These are phyloP conservation scores for Gnathonemus longibarbis DNA, from an alignment of 2,113 vertebrate genomes.

Conservation along the genomic window DNA sequence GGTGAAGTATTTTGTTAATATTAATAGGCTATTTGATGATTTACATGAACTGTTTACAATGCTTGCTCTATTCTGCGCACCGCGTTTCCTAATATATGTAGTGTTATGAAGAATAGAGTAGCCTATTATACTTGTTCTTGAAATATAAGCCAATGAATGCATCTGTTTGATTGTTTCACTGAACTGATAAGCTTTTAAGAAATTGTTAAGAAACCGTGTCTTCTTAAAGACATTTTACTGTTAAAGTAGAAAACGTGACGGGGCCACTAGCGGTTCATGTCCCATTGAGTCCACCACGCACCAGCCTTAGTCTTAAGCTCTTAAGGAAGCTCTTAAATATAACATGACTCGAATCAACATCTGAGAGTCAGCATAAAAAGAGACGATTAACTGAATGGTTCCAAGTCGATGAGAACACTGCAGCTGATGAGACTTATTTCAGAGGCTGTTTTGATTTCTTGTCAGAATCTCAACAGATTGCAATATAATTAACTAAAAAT, in stretches of 20 bases:
- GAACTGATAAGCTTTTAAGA: neutral
- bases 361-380: neutral
- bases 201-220: neutral
- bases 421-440: neutral
- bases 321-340: neutral
- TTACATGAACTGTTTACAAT: neutral
- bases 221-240: neutral
- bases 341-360: neutral
- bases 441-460: neutral
- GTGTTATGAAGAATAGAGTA: neutral
- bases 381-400: neutral
- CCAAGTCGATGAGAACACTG: neutral
- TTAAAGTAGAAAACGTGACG: neutral
- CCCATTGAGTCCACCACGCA: neutral
- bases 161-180: neutral
- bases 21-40: neutral
- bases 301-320: neutral
- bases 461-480: neutral
- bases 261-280: neutral
- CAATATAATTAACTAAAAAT: neutral
- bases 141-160: neutral
- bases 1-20: too few relatives aligned
- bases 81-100: neutral
- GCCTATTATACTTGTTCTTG: neutral
- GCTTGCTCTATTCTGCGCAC: neutral